Conservation (phyloP, 2,113 vertebrate genomes). For the Pseudolaguvia tuberculata region DNA sequence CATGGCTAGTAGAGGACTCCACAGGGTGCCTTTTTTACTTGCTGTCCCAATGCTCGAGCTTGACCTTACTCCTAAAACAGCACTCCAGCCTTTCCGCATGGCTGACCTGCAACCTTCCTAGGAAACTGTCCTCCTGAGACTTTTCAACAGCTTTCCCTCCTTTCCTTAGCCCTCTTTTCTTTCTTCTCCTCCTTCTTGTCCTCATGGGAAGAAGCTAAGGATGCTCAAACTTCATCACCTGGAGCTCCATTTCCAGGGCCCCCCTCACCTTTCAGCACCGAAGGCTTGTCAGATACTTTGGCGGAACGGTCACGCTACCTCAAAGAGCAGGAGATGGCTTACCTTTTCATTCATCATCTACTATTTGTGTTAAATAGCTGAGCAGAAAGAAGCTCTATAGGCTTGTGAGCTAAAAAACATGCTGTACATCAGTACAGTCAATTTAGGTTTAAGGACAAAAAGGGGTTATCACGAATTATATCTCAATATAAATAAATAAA, state of each 20-base stretch:
- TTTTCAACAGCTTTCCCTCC: conserved; percentile 35
- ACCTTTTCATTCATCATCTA: conserved; percentile 17
- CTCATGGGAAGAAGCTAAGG: conserved; percentile 3
- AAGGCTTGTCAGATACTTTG: conserved; percentile 30
- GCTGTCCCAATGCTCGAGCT: conserved; percentile 54
- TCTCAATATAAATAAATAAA: no score
- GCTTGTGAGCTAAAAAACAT: not conserved
- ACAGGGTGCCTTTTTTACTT: conserved; percentile 59
- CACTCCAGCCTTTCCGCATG: conserved; percentile 47
- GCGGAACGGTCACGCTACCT: conserved; percentile 46
- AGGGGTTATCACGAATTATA: no score
- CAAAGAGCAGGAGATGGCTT: conserved; percentile 35
- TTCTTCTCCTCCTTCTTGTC: not conserved
- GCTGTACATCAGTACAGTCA: not conserved
- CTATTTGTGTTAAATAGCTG: conserved; percentile 24
- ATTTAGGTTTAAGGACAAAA: not conserved
- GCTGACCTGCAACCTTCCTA: conserved; percentile 38
- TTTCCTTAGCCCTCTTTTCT: not conserved
- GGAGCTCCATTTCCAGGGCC: conserved; percentile 25
- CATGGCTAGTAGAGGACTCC: conserved; percentile 53
- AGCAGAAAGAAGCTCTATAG: conserved; percentile 10
- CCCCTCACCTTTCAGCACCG: conserved; percentile 31
- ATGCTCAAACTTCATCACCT: conserved; percentile 27
- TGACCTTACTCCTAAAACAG: conserved; percentile 55
- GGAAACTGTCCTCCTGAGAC: conserved; percentile 34